A percentile compares a stretch with the other conserved stretches of the same genome.
phyloP scores from a whole-genome alignment of 2,888 invertebrate species.

The Macrosoma leucophasiata region DNA sequence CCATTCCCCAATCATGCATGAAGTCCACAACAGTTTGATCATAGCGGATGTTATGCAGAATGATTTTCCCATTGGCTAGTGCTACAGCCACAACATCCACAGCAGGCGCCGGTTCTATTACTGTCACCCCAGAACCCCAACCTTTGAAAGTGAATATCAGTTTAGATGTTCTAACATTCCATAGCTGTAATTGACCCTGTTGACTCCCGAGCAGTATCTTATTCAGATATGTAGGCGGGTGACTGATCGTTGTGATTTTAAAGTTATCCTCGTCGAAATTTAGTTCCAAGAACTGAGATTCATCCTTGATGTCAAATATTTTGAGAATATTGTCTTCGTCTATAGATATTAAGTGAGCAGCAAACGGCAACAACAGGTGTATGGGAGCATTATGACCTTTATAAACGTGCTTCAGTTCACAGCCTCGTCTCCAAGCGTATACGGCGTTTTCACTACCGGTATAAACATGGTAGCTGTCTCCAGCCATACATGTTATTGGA shows the following conservation, averaged over 20 bases:
- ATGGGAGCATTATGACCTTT: slow-evolving; percentile 84
- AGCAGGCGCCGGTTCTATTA: slow-evolving; percentile 92
- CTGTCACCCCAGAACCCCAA: slow-evolving; percentile 82
- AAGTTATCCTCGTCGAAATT: slow-evolving; percentile 82
- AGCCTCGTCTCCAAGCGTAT: slow-evolving; percentile 92
- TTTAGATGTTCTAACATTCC: slow-evolving; percentile 89
- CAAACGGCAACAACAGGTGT: slow-evolving; percentile 88
- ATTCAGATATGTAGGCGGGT: slow-evolving; percentile 96
- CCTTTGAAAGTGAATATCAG: slow-evolving; percentile 85
- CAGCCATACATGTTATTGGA: slow-evolving; percentile 86
- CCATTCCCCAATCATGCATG: slow-evolving; percentile 93
- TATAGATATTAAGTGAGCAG: slow-evolving; percentile 88
- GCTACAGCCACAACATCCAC: slow-evolving; percentile 94
- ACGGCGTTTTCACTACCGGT: slow-evolving; percentile 85
- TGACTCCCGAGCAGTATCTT: slow-evolving; percentile 92
- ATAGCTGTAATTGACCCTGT: slow-evolving; percentile 89
- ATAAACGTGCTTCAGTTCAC: slow-evolving; percentile 87
- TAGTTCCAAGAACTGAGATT: slow-evolving; percentile 80
- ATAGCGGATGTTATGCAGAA: slow-evolving; percentile 90
- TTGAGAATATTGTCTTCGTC: slow-evolving; percentile 86
- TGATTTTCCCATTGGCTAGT: slow-evolving; percentile 85
- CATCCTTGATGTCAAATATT: slow-evolving; percentile 89
- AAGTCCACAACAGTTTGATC: slow-evolving; percentile 90
- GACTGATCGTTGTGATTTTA: slow-evolving; percentile 86
- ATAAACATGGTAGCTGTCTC: slow-evolving; percentile 85